These are phyloP conservation scores for Agrochola litura DNA, from an alignment of 2,888 invertebrate species.

Conservation along the genomic window DNA sequence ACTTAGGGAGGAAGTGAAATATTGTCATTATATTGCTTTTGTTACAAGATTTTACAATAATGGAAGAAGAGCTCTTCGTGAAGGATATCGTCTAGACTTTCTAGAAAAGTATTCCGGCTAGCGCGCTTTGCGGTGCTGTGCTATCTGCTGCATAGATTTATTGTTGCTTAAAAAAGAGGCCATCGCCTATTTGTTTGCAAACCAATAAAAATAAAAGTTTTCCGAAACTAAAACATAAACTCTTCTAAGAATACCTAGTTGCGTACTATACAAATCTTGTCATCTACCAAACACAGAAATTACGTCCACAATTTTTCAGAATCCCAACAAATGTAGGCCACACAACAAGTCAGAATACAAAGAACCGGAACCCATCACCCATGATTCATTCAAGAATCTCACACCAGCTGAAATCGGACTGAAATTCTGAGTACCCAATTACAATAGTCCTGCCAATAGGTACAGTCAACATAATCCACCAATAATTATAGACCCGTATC, in stretches of 20 bases:
- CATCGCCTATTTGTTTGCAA: too few relatives aligned
- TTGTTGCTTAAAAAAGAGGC: neutral
- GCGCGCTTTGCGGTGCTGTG: neutral
- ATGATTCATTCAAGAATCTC: conserved; percentile 28
- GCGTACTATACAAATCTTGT: neutral
- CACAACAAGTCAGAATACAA: neutral
- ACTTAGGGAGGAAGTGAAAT: neutral
- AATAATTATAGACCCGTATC: too few relatives aligned
- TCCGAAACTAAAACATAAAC: neutral
- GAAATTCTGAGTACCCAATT: conserved; percentile 31
- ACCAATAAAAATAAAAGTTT: neutral
- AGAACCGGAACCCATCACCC: conserved; percentile 8
- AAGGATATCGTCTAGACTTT: too few relatives aligned
- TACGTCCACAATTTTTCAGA: conserved; percentile 16
- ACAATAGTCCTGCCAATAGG: neutral
- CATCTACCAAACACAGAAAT: neutral
- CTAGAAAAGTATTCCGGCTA: neutral
- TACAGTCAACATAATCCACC: conserved; percentile 16
- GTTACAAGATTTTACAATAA: neutral
- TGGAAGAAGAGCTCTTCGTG: neutral
- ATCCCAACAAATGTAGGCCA: neutral
- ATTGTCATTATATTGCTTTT: neutral
- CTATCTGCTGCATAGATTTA: too few relatives aligned
- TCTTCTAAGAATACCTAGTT: conserved; percentile 1
- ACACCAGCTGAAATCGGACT: conserved; percentile 1